Evolutionary conservation across 1,140 invertebrate species (phyloP).

Genomic region (Thaumatotibia leucotreta): DNA sequence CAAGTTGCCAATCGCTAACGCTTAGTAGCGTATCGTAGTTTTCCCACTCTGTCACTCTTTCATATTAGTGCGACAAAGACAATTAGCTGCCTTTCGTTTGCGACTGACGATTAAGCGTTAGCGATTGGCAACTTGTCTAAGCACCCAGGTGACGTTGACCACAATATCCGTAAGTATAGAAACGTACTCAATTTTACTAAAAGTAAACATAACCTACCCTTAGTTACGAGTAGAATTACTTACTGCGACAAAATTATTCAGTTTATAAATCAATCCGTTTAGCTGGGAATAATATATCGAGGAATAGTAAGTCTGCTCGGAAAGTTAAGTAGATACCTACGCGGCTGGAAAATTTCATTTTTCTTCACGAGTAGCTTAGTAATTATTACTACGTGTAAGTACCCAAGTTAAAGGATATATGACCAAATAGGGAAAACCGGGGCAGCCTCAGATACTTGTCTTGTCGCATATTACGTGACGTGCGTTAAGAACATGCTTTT

Average conservation of each 20-base stretch:
- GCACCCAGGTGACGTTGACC: background rate
- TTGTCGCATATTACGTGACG: constrained; percentile 5
- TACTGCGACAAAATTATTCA: no score
- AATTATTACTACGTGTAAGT: background rate
- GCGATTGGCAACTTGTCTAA: no score
- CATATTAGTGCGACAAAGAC: no score
- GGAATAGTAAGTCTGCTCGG: no score
- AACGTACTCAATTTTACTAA: background rate
- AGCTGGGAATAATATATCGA: no score
- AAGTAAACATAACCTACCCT: background rate
- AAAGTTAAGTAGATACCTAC: background rate
- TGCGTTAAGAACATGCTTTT: background rate
- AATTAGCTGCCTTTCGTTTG: no score
- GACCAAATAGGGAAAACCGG: background rate
- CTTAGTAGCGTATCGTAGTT: no score
- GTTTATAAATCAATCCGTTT: no score
- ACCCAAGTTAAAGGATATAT: background rate
- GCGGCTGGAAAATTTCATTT: background rate
- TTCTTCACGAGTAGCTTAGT: background rate
- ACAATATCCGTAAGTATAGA: background rate
- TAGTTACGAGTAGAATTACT: no score
- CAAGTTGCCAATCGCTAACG: no score
- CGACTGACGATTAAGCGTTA: no score
- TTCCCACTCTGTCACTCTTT: no score
- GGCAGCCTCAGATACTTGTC: background rate